Evolutionary conservation across 2,888 invertebrate species (phyloP).

Genomic region (Polyommatus icarus): DNA sequence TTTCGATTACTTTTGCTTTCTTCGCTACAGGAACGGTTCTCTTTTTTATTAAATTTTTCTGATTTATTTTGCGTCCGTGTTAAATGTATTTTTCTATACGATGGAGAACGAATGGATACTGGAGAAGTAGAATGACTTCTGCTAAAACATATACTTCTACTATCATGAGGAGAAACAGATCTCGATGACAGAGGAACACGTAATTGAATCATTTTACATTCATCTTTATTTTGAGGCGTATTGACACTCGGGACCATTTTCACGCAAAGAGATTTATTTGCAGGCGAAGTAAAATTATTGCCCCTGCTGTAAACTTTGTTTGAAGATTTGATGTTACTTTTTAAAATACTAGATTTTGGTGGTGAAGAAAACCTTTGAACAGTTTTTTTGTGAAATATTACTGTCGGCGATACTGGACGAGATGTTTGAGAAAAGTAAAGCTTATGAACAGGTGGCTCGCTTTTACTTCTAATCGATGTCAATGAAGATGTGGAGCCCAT

Average conservation of each 20-base stretch:
- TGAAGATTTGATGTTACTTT: constrained; percentile 39
- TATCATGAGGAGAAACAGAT: constrained; percentile 66
- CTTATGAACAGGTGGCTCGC: constrained; percentile 82
- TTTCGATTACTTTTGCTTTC: constrained; percentile 63
- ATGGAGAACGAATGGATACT: constrained; percentile 83
- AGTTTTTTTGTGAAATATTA: constrained; percentile 62
- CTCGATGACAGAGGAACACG: constrained; percentile 69
- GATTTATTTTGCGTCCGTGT: constrained; percentile 66
- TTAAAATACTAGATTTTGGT: constrained; percentile 58
- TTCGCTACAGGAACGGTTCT: constrained; percentile 83
- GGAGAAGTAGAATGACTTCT: constrained; percentile 79
- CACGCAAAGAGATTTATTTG: neutral
- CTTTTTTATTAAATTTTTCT: constrained; percentile 58
- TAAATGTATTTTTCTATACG: constrained; percentile 82
- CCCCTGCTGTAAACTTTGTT: neutral
- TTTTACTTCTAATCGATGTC: constrained; percentile 80
- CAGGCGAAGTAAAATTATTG: neutral
- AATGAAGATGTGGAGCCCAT: constrained; percentile 73
- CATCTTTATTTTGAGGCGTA: constrained; percentile 36
- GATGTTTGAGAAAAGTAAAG: constrained; percentile 75
- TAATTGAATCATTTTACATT: constrained; percentile 54
- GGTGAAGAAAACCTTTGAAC: constrained; percentile 53
- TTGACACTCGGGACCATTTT: neutral
- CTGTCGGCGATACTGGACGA: constrained; percentile 67
- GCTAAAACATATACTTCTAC: constrained; percentile 47